Evolutionary conservation across 2,113 vertebrate species (phyloP), one percentile per base, ranked within the genome.

Genomic region (Nettapus auritus): DNA sequence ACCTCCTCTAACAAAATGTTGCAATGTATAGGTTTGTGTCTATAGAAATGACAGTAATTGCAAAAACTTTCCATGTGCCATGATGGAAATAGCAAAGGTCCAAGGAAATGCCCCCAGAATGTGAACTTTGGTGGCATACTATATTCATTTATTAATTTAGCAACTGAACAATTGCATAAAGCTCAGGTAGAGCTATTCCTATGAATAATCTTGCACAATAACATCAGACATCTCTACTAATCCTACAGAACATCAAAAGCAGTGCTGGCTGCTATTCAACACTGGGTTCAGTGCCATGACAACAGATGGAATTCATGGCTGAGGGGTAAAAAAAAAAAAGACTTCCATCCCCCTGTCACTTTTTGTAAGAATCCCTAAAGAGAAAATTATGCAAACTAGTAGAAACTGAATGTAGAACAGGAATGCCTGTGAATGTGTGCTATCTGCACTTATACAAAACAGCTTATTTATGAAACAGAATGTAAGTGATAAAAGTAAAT

Each of bases 221-320:
- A 70, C 71, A 94, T 96, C 70, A 97, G 96, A 95, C 96, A 96
- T 90, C 89, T 91, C 62, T 91, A 74, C 81, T 95, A 94, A 95
- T 96, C 96, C 93, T 91, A 96, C 57, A 87, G 85, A 96, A 96
- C 94, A 90, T 97, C 64, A 88, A 94, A 97, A 85, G 55, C 91
- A 92, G 46, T 87, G 63, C 94, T 96, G 94, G 95, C 90, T 97
- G 86, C 89, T 97, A 92, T 97, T 97, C 94, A 84, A 6, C 77
- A 42, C 83, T 96, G 92, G 90, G 91, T 96, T 97, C 97, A 96
- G 76, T 91, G 83, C 97, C 92, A 97, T 86, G 92, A 92, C 94
- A 97, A 97, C 97, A 97, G 95, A 97, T 96, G 97, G 96, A 97
- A 91, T 97, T 92, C 76, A 96, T 93, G 79, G 59, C 82, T 92